Conservation (phyloP, 2,113 vertebrate genomes). For the Lasiurus cinereus region DNA sequence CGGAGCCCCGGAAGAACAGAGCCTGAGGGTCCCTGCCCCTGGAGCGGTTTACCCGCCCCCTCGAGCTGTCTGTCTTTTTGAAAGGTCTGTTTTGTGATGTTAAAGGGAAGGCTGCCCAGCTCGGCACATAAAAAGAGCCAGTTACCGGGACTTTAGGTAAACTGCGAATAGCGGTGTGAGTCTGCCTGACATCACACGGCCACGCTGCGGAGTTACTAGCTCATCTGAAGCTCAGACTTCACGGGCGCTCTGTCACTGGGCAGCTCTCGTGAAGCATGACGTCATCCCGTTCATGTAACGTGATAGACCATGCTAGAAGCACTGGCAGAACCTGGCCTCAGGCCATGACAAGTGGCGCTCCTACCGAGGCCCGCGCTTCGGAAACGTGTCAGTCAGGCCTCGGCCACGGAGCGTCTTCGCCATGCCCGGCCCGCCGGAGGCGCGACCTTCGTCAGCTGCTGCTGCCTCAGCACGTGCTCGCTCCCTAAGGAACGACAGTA, state of each 20-base stretch:
- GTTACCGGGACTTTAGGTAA: not conserved
- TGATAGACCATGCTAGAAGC: too few species aligned
- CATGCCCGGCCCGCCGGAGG: not conserved
- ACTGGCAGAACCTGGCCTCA: rapidly evolving
- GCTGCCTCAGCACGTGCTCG: not conserved
- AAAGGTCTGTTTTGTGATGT: not conserved
- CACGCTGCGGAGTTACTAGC: not conserved
- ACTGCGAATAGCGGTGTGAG: not conserved
- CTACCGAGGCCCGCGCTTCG: not conserved
- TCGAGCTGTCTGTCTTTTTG: not conserved
- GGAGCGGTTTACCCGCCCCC: not conserved
- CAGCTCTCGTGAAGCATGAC: not conserved
- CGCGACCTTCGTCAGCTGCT: not conserved
- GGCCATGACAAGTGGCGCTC: not conserved
- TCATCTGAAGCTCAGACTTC: not conserved
- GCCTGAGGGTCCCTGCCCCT: not conserved
- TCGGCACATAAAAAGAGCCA: not conserved
- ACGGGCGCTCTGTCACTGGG: not conserved
- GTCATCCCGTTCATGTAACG: not conserved
- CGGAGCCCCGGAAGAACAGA: not conserved
- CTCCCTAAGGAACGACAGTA: not conserved
- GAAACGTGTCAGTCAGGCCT: rapidly evolving
- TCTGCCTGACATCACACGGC: not conserved
- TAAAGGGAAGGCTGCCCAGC: not conserved
- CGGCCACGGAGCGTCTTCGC: too few species aligned